Percentiles rank a stretch among this genome's conserved stretches.
phyloP scores from a whole-genome alignment of 2,797 vertebrate genomes.

The Xyrichtys novacula region DNA sequence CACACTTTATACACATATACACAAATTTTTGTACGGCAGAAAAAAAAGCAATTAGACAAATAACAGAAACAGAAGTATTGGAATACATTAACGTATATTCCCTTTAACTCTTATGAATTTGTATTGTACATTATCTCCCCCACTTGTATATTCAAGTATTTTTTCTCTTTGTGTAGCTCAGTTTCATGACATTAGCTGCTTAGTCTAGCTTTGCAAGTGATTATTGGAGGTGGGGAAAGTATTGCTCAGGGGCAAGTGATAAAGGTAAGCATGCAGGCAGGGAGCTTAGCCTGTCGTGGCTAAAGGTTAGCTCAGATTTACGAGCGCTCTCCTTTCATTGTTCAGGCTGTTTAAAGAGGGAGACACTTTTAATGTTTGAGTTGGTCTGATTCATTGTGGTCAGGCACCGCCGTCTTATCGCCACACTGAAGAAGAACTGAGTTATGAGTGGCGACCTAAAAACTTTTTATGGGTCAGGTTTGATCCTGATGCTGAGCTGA shows the following conservation, averaged over 20 bases:
- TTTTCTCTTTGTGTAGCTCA: constrained; percentile 19
- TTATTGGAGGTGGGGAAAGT: constrained; percentile 47
- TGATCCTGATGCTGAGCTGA: neutral
- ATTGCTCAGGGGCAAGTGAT: constrained; percentile 62
- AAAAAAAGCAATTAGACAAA: constrained; percentile 39
- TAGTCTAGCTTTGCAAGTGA: constrained; percentile 58
- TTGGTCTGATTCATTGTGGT: constrained; percentile 58
- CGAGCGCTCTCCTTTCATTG: constrained; percentile 38
- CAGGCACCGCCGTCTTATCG: constrained; percentile 34
- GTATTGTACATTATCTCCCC: constrained; percentile 5
- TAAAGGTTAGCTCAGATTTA: constrained; percentile 78
- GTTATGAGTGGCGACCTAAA: constrained; percentile 4
- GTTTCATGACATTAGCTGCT: constrained; percentile 50
- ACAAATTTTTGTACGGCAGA: constrained; percentile 16
- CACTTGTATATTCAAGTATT: constrained; percentile 16
- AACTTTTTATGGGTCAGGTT: constrained; percentile 8
- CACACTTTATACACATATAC: constrained; percentile 25
- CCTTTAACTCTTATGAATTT: constrained; percentile 20
- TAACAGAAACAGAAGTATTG: constrained; percentile 16
- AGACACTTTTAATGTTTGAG: constrained; percentile 65
- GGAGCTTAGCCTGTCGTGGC: constrained; percentile 69
- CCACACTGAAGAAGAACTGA: neutral
- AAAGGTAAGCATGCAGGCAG: constrained; percentile 60
- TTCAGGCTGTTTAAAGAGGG: constrained; percentile 56
- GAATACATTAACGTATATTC: constrained; percentile 10